Evolutionary conservation across 1,140 invertebrate species (phyloP).

Genomic region (Phortica variegata): DNA sequence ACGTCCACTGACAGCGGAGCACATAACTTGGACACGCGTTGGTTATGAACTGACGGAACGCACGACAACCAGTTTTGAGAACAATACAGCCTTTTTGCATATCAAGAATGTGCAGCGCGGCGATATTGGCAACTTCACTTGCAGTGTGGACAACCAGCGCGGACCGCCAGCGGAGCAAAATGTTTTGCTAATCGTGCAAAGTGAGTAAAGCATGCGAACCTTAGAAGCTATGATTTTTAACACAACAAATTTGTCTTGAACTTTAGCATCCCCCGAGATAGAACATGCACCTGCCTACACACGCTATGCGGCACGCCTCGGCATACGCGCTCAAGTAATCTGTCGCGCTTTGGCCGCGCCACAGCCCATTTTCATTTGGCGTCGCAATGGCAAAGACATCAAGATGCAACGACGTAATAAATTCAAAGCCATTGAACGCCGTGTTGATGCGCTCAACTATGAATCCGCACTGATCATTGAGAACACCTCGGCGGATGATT

Average conservation of each 20-base stretch:
- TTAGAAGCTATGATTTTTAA: too few relatives aligned
- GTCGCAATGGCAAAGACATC: slow-evolving; percentile 62
- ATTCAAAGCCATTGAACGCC: slow-evolving; percentile 35
- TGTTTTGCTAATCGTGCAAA: slow-evolving; percentile 75
- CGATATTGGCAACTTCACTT: slow-evolving; percentile 87
- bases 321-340: slow-evolving; percentile 74
- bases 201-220: too few relatives aligned
- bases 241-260: too few relatives aligned
- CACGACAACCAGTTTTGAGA: slow-evolving; percentile 69
- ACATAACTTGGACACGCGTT: slow-evolving; percentile 81
- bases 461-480: slow-evolving; percentile 78
- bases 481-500: slow-evolving; percentile 78
- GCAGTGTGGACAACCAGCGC: slow-evolving; percentile 88
- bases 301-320: slow-evolving; percentile 85
- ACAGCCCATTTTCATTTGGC: slow-evolving; percentile 81
- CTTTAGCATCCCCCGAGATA: slow-evolving; percentile 81
- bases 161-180: slow-evolving; percentile 66
- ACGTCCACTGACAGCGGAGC: slow-evolving; percentile 78
- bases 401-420: slow-evolving; percentile 46
- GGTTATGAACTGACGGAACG: slow-evolving; percentile 68
- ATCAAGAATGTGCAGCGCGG: slow-evolving; percentile 75
- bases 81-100: slow-evolving; percentile 75
- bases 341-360: slow-evolving; percentile 83
- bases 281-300: slow-evolving; percentile 74
- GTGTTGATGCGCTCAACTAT: slow-evolving; percentile 63